phyloP scores from a whole-genome alignment of 2,113 vertebrate species.

The Lepisosteus osseus region DNA sequence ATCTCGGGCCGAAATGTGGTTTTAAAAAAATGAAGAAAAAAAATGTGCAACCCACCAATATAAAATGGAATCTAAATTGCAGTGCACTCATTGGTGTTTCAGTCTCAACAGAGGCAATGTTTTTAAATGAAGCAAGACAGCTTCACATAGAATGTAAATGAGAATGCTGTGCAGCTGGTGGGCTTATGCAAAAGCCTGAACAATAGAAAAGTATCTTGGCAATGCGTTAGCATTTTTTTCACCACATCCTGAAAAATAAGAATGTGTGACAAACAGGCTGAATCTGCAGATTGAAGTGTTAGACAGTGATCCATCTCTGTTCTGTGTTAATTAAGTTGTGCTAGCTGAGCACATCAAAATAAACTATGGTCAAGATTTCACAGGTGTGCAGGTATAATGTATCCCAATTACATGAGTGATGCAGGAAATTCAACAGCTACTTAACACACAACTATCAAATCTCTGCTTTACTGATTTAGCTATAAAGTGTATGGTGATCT shows the following conservation, averaged over 20 bases:
- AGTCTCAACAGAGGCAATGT: constrained; percentile 33
- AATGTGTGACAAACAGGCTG: neutral
- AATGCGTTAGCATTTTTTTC: neutral
- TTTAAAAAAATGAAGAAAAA: no score
- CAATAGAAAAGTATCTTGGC: constrained; percentile 8
- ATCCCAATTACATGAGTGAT: neutral
- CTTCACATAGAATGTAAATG: constrained; percentile 31
- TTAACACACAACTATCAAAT: neutral
- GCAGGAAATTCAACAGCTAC: neutral
- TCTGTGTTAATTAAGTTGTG: neutral
- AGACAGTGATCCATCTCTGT: neutral
- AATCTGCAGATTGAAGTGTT: neutral
- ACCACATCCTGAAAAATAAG: neutral
- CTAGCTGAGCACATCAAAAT: constrained; percentile 2
- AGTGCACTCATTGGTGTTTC: no score
- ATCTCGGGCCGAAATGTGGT: no score
- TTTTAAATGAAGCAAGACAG: constrained; percentile 36
- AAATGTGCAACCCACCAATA: no score
- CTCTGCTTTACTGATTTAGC: neutral
- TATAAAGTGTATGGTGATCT: no score
- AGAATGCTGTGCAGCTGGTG: constrained; percentile 11
- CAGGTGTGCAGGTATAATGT: neutral
- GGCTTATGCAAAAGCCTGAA: constrained; percentile 18
- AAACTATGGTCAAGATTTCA: neutral
- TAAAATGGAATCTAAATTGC: no score